These are phyloP conservation scores for Ophioderma brevispina DNA, from an alignment of 35 echinoderm and acorn worm genomes.

Conservation along the genomic window DNA sequence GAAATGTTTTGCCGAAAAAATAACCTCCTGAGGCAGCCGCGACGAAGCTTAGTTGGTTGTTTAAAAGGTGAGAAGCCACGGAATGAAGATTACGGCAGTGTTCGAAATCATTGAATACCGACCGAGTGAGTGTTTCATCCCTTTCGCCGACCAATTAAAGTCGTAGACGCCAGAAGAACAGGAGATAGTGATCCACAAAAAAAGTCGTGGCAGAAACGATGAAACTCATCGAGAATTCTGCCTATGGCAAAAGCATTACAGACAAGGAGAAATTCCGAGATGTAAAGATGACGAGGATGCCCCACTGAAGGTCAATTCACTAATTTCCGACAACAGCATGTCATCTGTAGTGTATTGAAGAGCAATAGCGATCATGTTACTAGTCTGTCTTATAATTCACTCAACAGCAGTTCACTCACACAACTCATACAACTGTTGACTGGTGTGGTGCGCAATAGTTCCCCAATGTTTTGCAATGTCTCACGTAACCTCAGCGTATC, in stretches of 20 bases:
- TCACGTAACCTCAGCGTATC: too few relatives aligned
- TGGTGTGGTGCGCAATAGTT: too few relatives aligned
- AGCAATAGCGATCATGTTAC: too few relatives aligned
- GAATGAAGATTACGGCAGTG: constrained; percentile 17
- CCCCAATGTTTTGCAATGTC: too few relatives aligned
- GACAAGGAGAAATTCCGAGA: background rate
- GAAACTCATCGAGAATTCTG: constrained; percentile 33
- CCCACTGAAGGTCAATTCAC: background rate
- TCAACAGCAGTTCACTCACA: too few relatives aligned
- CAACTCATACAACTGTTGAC: too few relatives aligned
- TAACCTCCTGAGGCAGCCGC: constrained; percentile 1
- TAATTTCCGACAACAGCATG: too few relatives aligned
- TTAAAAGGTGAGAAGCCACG: constrained; percentile 6
- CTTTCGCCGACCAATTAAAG: background rate
- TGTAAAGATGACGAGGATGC: background rate
- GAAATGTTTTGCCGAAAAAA: background rate
- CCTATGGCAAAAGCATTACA: constrained; percentile 42
- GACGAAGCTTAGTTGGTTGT: constrained; percentile 20
- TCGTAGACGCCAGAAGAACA: constrained; percentile 23
- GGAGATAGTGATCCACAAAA: constrained; percentile 34
- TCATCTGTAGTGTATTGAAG: background rate
- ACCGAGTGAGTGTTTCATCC: background rate
- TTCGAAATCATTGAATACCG: constrained; percentile 21
- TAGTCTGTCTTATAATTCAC: too few relatives aligned
- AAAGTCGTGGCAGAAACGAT: constrained; percentile 28